These are phyloP conservation scores for Aphis gossypii DNA, from an alignment of 1,140 invertebrate species.

Conservation along the genomic window DNA sequence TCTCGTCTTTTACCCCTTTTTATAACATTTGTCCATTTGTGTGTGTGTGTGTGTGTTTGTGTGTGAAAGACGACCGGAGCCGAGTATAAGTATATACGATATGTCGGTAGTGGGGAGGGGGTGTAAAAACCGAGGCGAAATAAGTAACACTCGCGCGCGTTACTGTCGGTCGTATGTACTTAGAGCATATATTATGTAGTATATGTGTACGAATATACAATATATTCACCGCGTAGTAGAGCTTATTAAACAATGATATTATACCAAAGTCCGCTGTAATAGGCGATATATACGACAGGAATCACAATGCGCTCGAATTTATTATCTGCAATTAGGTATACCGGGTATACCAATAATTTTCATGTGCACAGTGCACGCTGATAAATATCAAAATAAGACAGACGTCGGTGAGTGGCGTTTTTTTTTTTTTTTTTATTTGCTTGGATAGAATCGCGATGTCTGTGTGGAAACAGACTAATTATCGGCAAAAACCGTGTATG, in stretches of 20 bases:
- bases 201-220: not conserved
- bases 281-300: too few relatives aligned
- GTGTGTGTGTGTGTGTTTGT: not conserved
- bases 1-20: not conserved
- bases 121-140: not conserved
- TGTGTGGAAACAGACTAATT: too few relatives aligned
- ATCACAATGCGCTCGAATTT: too few relatives aligned
- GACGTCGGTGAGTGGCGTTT: too few relatives aligned
- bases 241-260: too few relatives aligned
- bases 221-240: not conserved
- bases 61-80: not conserved
- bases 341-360: too few relatives aligned
- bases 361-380: too few relatives aligned
- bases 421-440: too few relatives aligned
- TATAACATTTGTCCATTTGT: constrained; percentile 8
- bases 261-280: too few relatives aligned
- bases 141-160: not conserved
- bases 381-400: too few relatives aligned
- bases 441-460: too few relatives aligned
- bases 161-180: not conserved
- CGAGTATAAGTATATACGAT: not conserved
- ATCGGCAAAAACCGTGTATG: not conserved
- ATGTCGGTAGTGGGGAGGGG: not conserved
- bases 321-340: too few relatives aligned
- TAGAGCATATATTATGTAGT: not conserved